phyloP scores from a whole-genome alignment of 1,140 invertebrate genomes.

The Whitmania pigra region DNA sequence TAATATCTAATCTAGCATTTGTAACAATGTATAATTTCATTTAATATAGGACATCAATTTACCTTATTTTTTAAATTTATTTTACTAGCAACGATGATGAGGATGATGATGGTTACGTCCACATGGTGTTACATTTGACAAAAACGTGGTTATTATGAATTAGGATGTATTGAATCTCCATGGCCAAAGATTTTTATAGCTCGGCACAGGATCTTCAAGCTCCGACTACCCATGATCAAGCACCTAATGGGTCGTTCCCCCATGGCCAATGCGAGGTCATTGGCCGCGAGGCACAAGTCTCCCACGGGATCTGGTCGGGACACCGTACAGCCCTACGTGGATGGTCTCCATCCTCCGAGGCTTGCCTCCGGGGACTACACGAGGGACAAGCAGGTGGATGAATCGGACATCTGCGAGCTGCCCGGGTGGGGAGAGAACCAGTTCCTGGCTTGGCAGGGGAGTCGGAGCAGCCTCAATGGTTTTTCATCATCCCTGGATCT shows the following conservation, averaged over 20 bases:
- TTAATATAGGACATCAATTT: too few relatives aligned
- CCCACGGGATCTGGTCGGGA: slow-evolving; percentile 19
- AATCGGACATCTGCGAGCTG: background rate
- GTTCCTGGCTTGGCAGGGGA: slow-evolving; percentile 14
- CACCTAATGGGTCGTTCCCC: slow-evolving; percentile 28
- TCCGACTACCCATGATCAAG: slow-evolving; percentile 38
- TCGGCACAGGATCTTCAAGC: slow-evolving; percentile 38
- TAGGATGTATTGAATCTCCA: too few relatives aligned
- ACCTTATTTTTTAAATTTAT: too few relatives aligned
- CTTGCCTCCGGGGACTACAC: slow-evolving; percentile 1
- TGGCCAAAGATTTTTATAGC: slow-evolving; percentile 26
- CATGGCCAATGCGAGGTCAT: slow-evolving; percentile 30
- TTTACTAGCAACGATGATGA: too few relatives aligned
- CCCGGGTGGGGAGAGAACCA: slow-evolving; percentile 9
- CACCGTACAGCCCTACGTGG: slow-evolving; percentile 14
- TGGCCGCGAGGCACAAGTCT: slow-evolving; percentile 33
- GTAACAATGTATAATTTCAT: too few relatives aligned
- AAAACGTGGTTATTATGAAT: too few relatives aligned
- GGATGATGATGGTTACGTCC: too few relatives aligned
- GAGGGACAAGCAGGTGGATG: background rate
- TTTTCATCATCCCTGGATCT: too few relatives aligned
- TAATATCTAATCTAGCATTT: too few relatives aligned
- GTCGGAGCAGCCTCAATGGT: slow-evolving; percentile 17
- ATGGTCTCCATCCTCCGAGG: slow-evolving; percentile 6
- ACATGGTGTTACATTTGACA: too few relatives aligned